Evolutionary conservation across 2,888 invertebrate species (phyloP).

Genomic region (Ischnus inquisitorius): DNA sequence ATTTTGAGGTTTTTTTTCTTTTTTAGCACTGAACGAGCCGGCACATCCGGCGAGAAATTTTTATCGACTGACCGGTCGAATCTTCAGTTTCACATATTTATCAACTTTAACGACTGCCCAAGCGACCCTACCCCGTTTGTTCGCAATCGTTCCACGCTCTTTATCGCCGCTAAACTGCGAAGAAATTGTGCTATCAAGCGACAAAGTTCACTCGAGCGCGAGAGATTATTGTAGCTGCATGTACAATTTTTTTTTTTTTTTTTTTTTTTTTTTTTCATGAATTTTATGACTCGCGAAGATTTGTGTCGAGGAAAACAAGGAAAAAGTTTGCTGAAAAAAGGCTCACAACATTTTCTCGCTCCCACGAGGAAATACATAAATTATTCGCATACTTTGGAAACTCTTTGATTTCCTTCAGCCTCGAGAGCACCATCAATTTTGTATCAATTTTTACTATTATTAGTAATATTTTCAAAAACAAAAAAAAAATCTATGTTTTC

Average conservation of each 20-base stretch:
- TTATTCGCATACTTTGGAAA: no score
- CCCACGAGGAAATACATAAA: no score
- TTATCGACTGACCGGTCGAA: slow-evolving; percentile 36
- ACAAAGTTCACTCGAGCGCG: slow-evolving; percentile 44
- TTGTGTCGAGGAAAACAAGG: no score
- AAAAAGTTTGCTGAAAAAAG: neutral
- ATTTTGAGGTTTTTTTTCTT: neutral
- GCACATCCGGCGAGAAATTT: neutral
- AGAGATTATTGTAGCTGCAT: neutral
- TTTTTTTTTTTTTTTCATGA: neutral
- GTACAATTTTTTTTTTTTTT: neutral
- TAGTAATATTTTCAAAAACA: no score
- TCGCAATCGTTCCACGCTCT: neutral
- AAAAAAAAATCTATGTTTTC: no score
- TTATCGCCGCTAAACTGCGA: neutral
- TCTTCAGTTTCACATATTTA: slow-evolving; percentile 25
- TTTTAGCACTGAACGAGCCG: neutral
- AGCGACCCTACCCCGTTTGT: neutral
- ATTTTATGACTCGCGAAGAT: neutral
- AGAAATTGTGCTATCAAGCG: neutral
- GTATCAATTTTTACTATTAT: no score
- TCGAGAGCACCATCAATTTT: no score
- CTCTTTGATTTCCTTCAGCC: no score
- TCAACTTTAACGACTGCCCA: neutral
- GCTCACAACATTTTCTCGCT: neutral